A percentile compares a stretch with the other conserved stretches of the same genome.
These are phyloP conservation scores for Heliconius charithonia DNA, from an alignment of 2,888 invertebrate genomes.

Conservation along the genomic window DNA sequence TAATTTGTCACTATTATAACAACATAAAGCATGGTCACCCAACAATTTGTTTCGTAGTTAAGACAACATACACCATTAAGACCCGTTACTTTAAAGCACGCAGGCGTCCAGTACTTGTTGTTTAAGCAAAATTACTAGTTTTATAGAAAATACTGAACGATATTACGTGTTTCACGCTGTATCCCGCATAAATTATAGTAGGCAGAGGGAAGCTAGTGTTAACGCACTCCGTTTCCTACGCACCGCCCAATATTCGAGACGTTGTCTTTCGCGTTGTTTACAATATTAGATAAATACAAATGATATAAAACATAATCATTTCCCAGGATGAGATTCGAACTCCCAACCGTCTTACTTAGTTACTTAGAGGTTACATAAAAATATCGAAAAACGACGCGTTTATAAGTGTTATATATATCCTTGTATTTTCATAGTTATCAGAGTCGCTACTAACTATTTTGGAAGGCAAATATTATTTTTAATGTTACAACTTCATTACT, in stretches of 20 bases:
- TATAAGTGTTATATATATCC: neutral
- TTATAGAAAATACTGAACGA: neutral
- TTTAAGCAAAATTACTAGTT: slow-evolving; percentile 51
- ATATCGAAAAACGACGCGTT: neutral
- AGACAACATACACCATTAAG: slow-evolving; percentile 66
- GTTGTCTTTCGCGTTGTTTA: neutral
- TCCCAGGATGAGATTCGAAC: neutral
- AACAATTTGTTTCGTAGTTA: slow-evolving; percentile 61
- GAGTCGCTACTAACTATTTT: slow-evolving; percentile 51
- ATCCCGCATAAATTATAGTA: too few relatives aligned
- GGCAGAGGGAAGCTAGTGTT: too few relatives aligned
- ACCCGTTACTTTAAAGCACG: slow-evolving; percentile 64
- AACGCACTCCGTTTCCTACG: too few relatives aligned
- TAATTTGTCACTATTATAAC: neutral
- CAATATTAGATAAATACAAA: neutral
- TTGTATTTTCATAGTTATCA: slow-evolving; percentile 49
- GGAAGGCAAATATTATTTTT: slow-evolving; percentile 49
- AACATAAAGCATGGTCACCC: slow-evolving; percentile 47
- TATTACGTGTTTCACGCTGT: neutral
- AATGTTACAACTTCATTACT: slow-evolving; percentile 43
- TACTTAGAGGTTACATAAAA: too few relatives aligned
- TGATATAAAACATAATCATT: neutral
- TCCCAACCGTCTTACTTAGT: neutral
- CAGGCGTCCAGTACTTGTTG: slow-evolving; percentile 63
- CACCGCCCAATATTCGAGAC: too few relatives aligned